A percentile compares a stretch with the other conserved stretches of the same genome.
phyloP scores from a whole-genome alignment of 2,113 vertebrate species.

The Apistogramma diplotaenia region DNA sequence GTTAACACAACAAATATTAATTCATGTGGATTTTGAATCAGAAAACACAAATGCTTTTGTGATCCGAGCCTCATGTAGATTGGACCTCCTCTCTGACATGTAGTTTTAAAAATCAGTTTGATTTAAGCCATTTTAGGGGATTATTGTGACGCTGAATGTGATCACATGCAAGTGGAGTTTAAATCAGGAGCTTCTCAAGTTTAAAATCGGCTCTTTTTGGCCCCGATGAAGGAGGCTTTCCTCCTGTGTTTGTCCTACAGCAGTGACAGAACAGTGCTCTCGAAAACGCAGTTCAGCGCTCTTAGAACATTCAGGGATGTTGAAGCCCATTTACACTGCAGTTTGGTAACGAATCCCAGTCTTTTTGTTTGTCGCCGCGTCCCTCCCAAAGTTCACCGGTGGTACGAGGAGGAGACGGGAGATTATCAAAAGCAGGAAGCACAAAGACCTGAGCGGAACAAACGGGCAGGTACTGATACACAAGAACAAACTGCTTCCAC shows the following conservation, averaged over 20 bases:
- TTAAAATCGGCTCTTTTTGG: neutral
- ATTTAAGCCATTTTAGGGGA: neutral
- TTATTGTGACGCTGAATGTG: slow-evolving; percentile 10
- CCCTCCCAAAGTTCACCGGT: neutral
- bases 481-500: neutral
- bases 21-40: neutral
- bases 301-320: neutral
- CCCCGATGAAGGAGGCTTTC: neutral
- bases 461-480: neutral
- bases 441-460: neutral
- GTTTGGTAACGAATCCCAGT: neutral
- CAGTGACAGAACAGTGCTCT: neutral
- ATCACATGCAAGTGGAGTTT: neutral
- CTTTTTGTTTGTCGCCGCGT: neutral
- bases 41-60: neutral
- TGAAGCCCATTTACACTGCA: neutral
- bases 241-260: slow-evolving; percentile 4
- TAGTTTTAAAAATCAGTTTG: neutral
- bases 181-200: neutral
- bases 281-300: slow-evolving; percentile 1
- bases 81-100: neutral
- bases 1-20: neutral
- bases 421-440: neutral
- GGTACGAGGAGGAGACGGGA: neutral
- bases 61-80: neutral